Percentiles rank a stretch among this genome's conserved stretches.
Conservation (phyloP, 1,140 invertebrate species). For the Drosophila albomicans region DNA sequence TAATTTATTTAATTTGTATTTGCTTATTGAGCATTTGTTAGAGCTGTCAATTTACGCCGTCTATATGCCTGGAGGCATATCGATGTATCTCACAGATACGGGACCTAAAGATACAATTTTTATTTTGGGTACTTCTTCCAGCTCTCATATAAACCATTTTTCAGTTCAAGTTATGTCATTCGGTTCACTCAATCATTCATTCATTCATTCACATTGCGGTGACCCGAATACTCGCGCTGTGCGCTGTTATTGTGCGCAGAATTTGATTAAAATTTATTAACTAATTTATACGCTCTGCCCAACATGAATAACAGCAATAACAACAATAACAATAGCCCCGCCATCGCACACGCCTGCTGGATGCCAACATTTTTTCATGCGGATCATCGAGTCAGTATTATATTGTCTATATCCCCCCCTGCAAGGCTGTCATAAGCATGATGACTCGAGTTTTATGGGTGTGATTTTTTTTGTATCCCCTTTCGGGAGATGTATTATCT, state of each 20-base stretch:
- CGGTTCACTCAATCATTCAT: conserved; percentile 17
- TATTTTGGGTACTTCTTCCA: neutral
- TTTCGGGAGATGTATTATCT: conserved; percentile 13
- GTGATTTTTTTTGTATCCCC: conserved; percentile 16
- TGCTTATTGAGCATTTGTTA: conserved; percentile 35
- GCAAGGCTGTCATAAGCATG: conserved; percentile 25
- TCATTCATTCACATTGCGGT: conserved; percentile 6
- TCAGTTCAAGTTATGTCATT: conserved; percentile 46
- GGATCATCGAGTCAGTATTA: neutral
- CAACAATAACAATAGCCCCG: conserved; percentile 35
- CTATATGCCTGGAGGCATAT: neutral
- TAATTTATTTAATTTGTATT: conserved; percentile 51
- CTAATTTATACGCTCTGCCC: conserved; percentile 43
- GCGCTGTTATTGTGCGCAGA: conserved; percentile 24
- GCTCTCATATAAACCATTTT: conserved; percentile 21
- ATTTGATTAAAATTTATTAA: conserved; percentile 64
- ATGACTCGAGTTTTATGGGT: conserved; percentile 29
- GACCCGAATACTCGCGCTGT: conserved; percentile 30
- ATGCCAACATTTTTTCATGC: conserved; percentile 22
- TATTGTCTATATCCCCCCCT: conserved; percentile 11
- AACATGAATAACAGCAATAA: conserved; percentile 32
- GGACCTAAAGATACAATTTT: neutral
- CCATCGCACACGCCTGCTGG: conserved; percentile 28
- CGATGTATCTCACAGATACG: conserved; percentile 8
- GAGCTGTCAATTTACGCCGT: conserved; percentile 21